A percentile compares a stretch with the other conserved stretches of the same genome.
phyloP scores from a whole-genome alignment of 2,113 vertebrate genomes.

The Ochotona princeps region DNA sequence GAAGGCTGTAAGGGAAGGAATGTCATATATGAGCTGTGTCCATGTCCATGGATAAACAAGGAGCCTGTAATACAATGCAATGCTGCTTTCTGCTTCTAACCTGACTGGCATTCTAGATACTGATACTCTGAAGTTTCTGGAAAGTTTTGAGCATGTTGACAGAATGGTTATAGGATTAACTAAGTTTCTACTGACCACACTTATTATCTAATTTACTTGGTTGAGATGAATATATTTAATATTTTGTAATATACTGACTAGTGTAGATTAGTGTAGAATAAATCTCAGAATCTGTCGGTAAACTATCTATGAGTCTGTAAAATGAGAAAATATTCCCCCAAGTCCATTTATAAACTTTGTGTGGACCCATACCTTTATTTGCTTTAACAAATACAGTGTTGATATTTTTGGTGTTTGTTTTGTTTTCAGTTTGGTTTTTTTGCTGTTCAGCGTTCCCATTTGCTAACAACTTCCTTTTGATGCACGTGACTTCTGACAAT shows the following conservation, averaged over 20 bases:
- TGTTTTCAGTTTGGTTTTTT: background rate
- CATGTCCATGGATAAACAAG: background rate
- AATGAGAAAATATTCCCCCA: background rate
- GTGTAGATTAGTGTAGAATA: background rate
- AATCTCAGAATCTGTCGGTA: background rate
- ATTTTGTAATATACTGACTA: background rate
- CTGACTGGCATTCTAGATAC: background rate
- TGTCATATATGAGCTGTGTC: accelerated
- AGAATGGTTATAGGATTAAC: background rate
- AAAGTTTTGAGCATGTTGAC: background rate
- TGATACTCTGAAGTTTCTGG: background rate
- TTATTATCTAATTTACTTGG: background rate
- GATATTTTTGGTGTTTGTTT: too few species aligned
- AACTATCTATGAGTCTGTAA: background rate
- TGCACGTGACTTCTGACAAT: background rate
- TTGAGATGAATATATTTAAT: background rate
- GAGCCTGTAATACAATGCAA: accelerated
- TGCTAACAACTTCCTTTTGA: background rate
- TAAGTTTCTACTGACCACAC: background rate
- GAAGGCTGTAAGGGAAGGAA: background rate
- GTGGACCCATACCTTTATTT: background rate
- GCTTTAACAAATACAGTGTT: background rate
- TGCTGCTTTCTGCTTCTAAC: background rate
- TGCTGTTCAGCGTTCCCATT: background rate
- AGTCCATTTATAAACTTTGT: background rate